phyloP scores from a whole-genome alignment of 2,797 vertebrate genomes.

The Characodon lateralis region DNA sequence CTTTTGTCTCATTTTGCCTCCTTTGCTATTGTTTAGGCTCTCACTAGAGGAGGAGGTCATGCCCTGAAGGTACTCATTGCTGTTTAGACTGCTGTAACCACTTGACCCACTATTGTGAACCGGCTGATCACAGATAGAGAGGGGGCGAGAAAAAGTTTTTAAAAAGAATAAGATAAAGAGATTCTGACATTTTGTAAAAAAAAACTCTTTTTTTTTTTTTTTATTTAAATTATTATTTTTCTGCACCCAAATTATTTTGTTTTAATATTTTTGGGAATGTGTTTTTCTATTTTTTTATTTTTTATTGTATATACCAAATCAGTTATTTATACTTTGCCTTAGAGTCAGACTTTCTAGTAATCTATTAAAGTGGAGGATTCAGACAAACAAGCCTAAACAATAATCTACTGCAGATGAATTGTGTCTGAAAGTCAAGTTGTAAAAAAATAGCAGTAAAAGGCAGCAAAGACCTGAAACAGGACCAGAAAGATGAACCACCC shows the following conservation, averaged over 20 bases:
- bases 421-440: neutral
- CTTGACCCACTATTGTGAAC: slow-evolving; percentile 91
- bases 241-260: neutral
- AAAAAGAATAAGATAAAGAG: neutral
- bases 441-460: neutral
- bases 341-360: neutral
- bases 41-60: slow-evolving; percentile 88
- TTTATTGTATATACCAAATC: neutral
- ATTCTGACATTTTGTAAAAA: neutral
- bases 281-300: neutral
- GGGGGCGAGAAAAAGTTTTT: slow-evolving; percentile 6
- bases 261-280: neutral
- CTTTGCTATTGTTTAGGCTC: slow-evolving; percentile 82
- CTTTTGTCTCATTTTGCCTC: slow-evolving; percentile 56
- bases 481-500: neutral
- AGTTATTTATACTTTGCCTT: neutral
- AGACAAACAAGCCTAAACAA: neutral
- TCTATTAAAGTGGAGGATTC: neutral
- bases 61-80: slow-evolving; percentile 88
- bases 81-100: slow-evolving; percentile 90
- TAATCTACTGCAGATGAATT: neutral
- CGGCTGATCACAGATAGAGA: slow-evolving; percentile 78
- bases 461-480: neutral
- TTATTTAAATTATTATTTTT: neutral
- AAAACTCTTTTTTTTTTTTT: neutral